A percentile compares a stretch with the other conserved stretches of the same genome.
Conservation (phyloP, 2,888 invertebrate genomes). For the Sthenelais limicola region DNA sequence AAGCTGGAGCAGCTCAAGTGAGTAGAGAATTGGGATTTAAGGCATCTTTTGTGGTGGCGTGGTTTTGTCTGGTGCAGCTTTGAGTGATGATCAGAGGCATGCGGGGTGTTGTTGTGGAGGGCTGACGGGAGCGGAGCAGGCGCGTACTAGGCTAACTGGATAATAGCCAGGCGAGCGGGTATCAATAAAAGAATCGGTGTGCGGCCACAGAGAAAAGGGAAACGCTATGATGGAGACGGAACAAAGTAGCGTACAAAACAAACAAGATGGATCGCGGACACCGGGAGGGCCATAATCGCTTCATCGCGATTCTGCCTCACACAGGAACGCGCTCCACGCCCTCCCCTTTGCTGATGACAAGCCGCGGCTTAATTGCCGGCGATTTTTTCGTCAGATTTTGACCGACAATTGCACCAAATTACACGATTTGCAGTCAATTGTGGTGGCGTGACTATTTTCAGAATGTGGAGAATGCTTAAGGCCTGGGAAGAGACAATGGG, state of each 20-base stretch:
- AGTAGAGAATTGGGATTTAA: slow-evolving; percentile 20
- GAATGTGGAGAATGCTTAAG: background rate
- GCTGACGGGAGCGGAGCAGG: background rate
- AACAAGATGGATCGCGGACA: slow-evolving; percentile 37
- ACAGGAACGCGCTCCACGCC: no score
- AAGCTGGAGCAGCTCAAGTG: slow-evolving; percentile 1
- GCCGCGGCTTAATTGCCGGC: slow-evolving; percentile 19
- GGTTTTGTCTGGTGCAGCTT: slow-evolving; percentile 10
- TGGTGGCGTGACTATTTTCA: slow-evolving; percentile 36
- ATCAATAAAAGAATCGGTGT: no score
- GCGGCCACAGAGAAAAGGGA: slow-evolving; percentile 25
- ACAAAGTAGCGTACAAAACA: slow-evolving; percentile 36
- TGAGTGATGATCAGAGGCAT: slow-evolving; percentile 4
- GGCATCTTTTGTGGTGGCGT: slow-evolving; percentile 9
- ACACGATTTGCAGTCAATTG: slow-evolving; percentile 38
- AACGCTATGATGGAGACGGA: slow-evolving; percentile 13
- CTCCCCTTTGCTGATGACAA: slow-evolving; percentile 40
- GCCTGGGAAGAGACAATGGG: slow-evolving; percentile 33
- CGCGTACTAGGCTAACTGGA: no score
- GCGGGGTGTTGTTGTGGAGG: slow-evolving; percentile 12
- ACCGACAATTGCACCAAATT: slow-evolving; percentile 25
- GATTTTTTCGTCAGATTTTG: background rate
- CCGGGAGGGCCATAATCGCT: slow-evolving; percentile 27
- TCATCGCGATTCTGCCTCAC: slow-evolving; percentile 34
- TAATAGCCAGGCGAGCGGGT: no score